Conservation (phyloP, 2,888 invertebrate species). For the Noctua janthina region DNA sequence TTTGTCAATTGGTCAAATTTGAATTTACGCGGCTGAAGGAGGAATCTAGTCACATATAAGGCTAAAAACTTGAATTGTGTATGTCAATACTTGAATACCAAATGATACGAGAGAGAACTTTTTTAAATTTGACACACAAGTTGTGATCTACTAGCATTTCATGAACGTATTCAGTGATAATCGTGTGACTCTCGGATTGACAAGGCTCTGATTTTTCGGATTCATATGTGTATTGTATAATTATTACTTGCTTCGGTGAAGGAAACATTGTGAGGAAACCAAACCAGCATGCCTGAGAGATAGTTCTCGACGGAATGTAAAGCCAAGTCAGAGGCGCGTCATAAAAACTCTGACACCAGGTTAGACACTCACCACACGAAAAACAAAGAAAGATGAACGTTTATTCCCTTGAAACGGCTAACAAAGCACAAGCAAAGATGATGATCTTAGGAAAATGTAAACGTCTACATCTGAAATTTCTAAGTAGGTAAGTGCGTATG, state of each 20-base stretch:
- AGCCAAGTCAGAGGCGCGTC: too few species aligned
- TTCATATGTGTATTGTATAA: too few species aligned
- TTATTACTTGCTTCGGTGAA: too few species aligned
- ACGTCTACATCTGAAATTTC: too few species aligned
- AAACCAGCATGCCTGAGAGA: too few species aligned
- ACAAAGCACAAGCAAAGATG: neutral
- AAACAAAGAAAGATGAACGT: neutral
- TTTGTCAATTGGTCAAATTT: neutral
- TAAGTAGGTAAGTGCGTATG: neutral
- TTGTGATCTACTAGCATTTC: neutral
- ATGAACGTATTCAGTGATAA: neutral
- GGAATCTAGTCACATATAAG: neutral
- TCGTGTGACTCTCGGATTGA: too few species aligned
- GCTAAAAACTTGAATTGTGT: neutral
- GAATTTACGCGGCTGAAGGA: neutral
- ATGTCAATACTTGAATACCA: neutral
- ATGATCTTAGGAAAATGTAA: neutral
- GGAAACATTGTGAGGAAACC: too few species aligned
- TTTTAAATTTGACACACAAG: neutral
- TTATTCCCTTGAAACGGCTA: neutral
- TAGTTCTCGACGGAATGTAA: too few species aligned
- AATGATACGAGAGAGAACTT: neutral
- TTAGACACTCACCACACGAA: too few species aligned
- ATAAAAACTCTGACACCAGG: too few species aligned
- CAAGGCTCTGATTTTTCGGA: too few species aligned